Evolutionary conservation across 2,113 vertebrate genomes (phyloP).

Genomic region (Perca flavescens): DNA sequence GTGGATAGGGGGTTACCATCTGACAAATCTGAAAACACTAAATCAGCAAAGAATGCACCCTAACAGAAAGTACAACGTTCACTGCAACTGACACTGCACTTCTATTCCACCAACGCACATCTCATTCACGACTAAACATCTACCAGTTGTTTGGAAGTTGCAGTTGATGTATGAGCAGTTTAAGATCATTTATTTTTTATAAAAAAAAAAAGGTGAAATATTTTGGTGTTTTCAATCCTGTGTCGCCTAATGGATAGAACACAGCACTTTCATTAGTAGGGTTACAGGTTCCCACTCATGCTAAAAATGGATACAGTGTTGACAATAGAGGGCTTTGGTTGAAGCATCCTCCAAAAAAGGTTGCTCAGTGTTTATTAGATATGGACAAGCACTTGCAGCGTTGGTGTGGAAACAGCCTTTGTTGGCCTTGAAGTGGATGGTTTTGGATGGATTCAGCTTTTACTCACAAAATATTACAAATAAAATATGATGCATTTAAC

Average conservation of each 20-base stretch:
- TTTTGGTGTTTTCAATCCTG: not conserved
- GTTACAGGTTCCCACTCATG: slow-evolving; percentile 45
- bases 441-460: too few relatives aligned
- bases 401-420: slow-evolving; percentile 53
- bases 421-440: slow-evolving; percentile 28
- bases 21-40: not conserved
- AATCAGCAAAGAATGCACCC: not conserved
- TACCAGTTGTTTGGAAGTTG: not conserved
- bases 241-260: slow-evolving; percentile 14
- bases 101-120: not conserved
- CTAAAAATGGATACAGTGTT: slow-evolving; percentile 48
- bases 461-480: too few relatives aligned
- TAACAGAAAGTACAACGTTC: too few relatives aligned
- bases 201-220: not conserved
- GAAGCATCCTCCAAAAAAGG: slow-evolving; percentile 35
- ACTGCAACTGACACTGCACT: not conserved
- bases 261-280: slow-evolving; percentile 14
- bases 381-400: slow-evolving; percentile 23
- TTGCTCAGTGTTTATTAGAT: slow-evolving; percentile 30
- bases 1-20: not conserved
- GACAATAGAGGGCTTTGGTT: slow-evolving; percentile 22
- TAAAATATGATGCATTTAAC: too few relatives aligned
- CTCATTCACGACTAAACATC: not conserved
- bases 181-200: not conserved
- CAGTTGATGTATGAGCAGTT: not conserved